These are phyloP conservation scores for Eptesicus fuscus DNA, from an alignment of 2,113 vertebrate species.

Conservation along the genomic window DNA sequence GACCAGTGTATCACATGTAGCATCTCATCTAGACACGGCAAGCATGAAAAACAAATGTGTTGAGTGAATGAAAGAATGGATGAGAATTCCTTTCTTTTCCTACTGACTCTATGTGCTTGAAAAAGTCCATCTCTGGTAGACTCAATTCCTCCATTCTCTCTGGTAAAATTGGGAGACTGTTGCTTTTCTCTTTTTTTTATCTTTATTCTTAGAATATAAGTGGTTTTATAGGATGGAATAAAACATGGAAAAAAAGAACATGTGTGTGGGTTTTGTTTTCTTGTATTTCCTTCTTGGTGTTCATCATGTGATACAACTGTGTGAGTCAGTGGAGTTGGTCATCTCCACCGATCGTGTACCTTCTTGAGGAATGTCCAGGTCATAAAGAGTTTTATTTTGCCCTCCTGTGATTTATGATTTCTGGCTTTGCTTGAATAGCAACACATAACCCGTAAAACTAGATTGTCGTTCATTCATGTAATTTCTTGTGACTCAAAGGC, in stretches of 20 bases:
- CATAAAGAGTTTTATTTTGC: background rate
- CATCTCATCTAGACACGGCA: background rate
- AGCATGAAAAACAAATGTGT: background rate
- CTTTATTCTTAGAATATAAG: background rate
- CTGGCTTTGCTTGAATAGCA: background rate
- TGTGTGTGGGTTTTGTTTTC: background rate
- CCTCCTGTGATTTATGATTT: background rate
- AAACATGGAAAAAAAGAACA: background rate
- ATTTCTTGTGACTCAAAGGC: slow-evolving; percentile 13
- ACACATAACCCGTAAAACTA: slow-evolving; percentile 29
- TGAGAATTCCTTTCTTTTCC: background rate
- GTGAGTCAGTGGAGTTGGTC: background rate
- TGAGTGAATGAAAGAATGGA: background rate
- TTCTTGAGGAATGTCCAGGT: background rate
- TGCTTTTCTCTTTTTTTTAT: background rate
- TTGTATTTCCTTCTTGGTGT: background rate
- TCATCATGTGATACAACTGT: background rate
- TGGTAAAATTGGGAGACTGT: background rate
- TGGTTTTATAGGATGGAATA: background rate
- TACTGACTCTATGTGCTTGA: background rate
- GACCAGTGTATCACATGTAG: background rate
- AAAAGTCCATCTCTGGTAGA: background rate
- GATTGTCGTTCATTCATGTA: background rate
- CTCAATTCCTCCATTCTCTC: background rate
- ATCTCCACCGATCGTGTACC: background rate